Conservation (phyloP, 2,113 vertebrate genomes). For the Seriola aureovittata region DNA sequence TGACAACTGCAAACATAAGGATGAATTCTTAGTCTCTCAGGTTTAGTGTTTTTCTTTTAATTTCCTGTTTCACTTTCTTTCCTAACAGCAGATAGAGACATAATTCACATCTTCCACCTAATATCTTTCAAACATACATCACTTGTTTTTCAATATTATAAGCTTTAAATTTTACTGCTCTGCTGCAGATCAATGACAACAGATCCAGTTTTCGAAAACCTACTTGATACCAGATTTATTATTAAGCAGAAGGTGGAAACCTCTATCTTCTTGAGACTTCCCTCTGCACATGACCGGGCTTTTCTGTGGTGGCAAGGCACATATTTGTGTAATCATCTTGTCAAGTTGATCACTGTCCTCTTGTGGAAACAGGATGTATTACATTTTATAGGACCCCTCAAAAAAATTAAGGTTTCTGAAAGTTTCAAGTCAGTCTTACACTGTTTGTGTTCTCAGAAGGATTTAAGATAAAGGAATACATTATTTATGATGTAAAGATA, state of each 20-base stretch:
- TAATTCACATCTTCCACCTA: too few relatives aligned
- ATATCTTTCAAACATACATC: not conserved
- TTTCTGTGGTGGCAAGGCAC: not conserved
- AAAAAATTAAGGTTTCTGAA: not conserved
- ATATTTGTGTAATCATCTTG: not conserved
- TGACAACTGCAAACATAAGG: too few relatives aligned
- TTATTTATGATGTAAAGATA: too few relatives aligned
- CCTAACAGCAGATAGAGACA: too few relatives aligned
- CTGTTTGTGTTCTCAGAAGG: not conserved
- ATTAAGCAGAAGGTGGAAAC: not conserved
- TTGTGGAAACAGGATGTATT: constrained; percentile 33
- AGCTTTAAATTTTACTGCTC: not conserved
- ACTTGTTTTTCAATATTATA: not conserved
- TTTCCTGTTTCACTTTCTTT: too few relatives aligned
- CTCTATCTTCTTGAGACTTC: not conserved
- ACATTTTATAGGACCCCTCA: not conserved
- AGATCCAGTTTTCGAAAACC: not conserved
- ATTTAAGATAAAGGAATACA: too few relatives aligned
- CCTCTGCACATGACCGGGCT: not conserved
- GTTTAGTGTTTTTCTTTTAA: not conserved
- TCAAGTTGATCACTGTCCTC: constrained; percentile 35
- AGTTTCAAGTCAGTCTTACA: too few relatives aligned
- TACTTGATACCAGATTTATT: not conserved
- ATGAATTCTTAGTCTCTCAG: not conserved
- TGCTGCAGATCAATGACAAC: not conserved